Conservation (phyloP, 2,113 vertebrate species). For the Saguinus midas region DNA sequence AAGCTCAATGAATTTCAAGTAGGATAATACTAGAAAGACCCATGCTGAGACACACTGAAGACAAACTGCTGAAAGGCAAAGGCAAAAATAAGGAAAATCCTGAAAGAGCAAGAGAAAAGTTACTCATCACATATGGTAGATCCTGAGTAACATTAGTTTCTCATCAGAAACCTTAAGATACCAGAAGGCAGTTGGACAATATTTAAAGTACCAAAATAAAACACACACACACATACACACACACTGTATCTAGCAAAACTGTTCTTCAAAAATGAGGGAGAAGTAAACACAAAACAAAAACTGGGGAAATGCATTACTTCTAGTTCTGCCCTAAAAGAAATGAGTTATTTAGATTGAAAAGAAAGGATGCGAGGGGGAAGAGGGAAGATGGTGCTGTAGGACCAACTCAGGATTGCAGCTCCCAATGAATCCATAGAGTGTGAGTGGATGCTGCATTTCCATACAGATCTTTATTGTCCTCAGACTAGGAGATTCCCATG, state of each 20-base stretch:
- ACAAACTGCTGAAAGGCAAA: slow-evolving; percentile 13
- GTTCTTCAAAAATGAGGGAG: not conserved
- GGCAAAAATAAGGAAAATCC: not conserved
- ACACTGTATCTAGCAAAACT: not conserved
- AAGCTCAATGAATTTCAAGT: not conserved
- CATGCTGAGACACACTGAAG: not conserved
- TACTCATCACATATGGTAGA: not conserved
- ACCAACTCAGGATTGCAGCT: no score
- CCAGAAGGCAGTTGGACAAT: not conserved
- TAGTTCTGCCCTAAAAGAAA: not conserved
- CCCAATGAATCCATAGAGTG: no score
- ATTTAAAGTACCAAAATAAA: not conserved
- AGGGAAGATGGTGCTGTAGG: no score
- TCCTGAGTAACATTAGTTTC: not conserved
- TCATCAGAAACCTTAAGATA: not conserved
- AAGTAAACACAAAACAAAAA: not conserved
- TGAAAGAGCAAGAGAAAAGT: not conserved
- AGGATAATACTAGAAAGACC: not conserved
- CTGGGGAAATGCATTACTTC: not conserved
- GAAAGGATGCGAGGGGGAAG: not conserved
- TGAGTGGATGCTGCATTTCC: no score
- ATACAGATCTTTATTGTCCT: no score
- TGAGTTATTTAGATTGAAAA: not conserved
- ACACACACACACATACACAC: not conserved
- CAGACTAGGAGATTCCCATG: no score